Percentiles rank a stretch among this genome's conserved stretches.
Conservation (phyloP, 2,888 invertebrate species). For the Oxytorus armatus region DNA sequence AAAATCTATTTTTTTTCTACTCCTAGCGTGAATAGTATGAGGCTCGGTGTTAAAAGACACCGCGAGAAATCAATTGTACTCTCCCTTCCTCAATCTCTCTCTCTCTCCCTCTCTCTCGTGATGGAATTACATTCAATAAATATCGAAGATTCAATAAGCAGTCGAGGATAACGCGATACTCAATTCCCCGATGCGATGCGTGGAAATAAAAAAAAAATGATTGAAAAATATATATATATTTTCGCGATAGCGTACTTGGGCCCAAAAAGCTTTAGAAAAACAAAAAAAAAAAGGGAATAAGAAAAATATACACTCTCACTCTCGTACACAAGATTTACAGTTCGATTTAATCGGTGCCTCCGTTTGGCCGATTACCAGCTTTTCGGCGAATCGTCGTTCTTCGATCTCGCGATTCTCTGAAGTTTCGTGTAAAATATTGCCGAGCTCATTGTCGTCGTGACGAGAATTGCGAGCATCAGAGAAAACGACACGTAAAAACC, state of each 20-base stretch:
- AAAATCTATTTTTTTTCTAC: constrained; percentile 20
- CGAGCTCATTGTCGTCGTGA: constrained; percentile 86
- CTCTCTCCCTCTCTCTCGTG: constrained; percentile 1
- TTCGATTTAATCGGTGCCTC: background rate
- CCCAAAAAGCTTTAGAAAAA: constrained; percentile 42
- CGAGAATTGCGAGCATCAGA: constrained; percentile 87
- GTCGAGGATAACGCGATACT: constrained; percentile 4
- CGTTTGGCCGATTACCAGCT: constrained; percentile 28
- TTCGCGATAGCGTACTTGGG: constrained; percentile 13
- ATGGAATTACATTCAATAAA: constrained; percentile 52
- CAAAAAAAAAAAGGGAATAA: constrained; percentile 25
- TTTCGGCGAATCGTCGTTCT: constrained; percentile 69
- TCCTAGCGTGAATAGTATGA: constrained; percentile 39
- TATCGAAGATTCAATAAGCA: constrained; percentile 31
- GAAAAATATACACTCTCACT: constrained; percentile 10
- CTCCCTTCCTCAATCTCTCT: background rate
- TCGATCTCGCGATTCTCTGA: constrained; percentile 79
- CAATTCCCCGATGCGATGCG: background rate
- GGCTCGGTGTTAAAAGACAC: constrained; percentile 47
- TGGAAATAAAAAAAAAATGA: constrained; percentile 29
- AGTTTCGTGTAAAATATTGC: constrained; percentile 86
- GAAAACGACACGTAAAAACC: constrained; percentile 88
- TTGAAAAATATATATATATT: background rate
- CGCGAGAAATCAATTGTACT: constrained; percentile 19
- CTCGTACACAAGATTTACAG: constrained; percentile 19